phyloP scores from a whole-genome alignment of 2,797 vertebrate species.

The Alosa sapidissima region DNA sequence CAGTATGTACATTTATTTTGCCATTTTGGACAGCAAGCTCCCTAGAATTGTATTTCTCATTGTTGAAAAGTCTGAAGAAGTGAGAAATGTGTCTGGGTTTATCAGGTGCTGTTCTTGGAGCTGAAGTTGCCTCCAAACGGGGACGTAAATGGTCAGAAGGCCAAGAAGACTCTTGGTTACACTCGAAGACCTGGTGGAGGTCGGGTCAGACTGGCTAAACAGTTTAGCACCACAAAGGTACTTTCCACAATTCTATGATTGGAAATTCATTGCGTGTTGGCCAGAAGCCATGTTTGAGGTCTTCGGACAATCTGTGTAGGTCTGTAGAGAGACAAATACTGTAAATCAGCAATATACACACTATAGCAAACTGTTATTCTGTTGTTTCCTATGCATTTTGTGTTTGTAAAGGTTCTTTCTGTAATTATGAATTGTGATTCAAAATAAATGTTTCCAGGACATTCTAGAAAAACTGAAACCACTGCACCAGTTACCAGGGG shows the following conservation, averaged over 20 bases:
- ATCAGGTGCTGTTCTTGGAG: conserved; percentile 90
- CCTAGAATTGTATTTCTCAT: neutral
- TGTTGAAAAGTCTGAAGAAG: neutral
- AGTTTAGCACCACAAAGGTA: conserved; percentile 95
- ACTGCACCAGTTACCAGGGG: conserved; percentile 87
- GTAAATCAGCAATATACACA: neutral
- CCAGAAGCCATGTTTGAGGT: neutral
- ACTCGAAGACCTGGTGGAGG: conserved; percentile 77
- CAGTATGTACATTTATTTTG: neutral
- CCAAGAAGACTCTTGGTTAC: conserved; percentile 91
- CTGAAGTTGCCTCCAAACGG: conserved; percentile 91
- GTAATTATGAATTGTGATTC: neutral
- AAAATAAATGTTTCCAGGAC: conserved; percentile 71
- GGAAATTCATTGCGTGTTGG: neutral
- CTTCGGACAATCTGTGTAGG: neutral
- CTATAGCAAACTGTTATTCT: neutral
- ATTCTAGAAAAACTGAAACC: conserved; percentile 88
- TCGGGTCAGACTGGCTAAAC: conserved; percentile 76
- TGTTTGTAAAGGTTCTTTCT: neutral
- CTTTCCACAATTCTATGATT: neutral
- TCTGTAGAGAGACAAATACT: neutral
- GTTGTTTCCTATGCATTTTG: neutral
- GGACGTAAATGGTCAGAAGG: conserved; percentile 73
- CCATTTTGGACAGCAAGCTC: neutral
- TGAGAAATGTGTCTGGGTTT: neutral